Evolutionary conservation across 2,888 invertebrate genomes (phyloP).

Genomic region (Tanaodytes sp.): DNA sequence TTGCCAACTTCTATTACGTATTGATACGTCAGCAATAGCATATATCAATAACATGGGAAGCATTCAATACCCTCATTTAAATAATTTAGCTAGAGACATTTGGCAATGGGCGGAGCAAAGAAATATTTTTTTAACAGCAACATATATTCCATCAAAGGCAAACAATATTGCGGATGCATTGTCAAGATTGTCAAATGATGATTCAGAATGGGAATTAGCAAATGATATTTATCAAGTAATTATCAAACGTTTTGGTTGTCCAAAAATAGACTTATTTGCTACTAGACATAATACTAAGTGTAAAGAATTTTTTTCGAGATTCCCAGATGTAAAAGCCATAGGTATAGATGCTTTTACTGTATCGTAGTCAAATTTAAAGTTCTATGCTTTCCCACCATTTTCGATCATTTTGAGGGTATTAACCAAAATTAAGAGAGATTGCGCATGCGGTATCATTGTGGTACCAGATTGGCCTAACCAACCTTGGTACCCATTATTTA

Average conservation of each 20-base stretch:
- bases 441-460: constrained; percentile 60
- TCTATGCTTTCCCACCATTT: constrained; percentile 63
- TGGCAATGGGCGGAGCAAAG: constrained; percentile 20
- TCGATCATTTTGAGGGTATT: constrained; percentile 32
- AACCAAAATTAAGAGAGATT: constrained; percentile 58
- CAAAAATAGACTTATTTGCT: constrained; percentile 59
- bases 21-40: constrained; percentile 5
- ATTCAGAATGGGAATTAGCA: constrained; percentile 10
- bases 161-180: constrained; percentile 8
- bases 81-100: background rate
- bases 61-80: background rate
- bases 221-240: constrained; percentile 10
- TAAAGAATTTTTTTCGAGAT: constrained; percentile 57
- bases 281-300: constrained; percentile 55
- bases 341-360: constrained; percentile 60
- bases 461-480: constrained; percentile 59
- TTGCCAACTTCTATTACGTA: background rate
- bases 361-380: constrained; percentile 39
- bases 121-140: background rate
- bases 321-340: constrained; percentile 53
- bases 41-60: constrained; percentile 12
- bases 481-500: constrained; percentile 41
- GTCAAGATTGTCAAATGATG: constrained; percentile 8
- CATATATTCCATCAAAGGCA: constrained; percentile 16
- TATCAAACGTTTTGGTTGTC: constrained; percentile 17